Percentiles rank a stretch among this genome's conserved stretches.
phyloP scores from a whole-genome alignment of 2,888 invertebrate genomes.

The Torymus auratus region DNA sequence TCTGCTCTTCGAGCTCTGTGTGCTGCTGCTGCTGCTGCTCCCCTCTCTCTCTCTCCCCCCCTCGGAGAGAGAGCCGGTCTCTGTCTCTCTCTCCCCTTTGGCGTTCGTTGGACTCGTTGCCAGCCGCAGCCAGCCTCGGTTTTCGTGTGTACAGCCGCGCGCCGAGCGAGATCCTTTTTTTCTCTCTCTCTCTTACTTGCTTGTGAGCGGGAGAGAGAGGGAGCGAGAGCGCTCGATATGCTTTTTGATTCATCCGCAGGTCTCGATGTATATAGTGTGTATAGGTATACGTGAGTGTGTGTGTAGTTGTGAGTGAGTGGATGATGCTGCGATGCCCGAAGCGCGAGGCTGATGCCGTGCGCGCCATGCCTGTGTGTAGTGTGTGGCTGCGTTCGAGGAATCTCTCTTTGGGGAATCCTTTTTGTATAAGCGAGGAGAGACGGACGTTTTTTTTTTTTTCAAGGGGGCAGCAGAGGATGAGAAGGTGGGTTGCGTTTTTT shows the following conservation, averaged over 20 bases:
- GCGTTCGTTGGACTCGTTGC: conserved; percentile 51
- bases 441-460: neutral
- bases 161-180: conserved; percentile 39
- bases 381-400: conserved; percentile 34
- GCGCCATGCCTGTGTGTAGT: neutral
- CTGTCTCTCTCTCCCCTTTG: conserved; percentile 47
- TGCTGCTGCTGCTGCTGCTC: too few relatives aligned
- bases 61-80: conserved; percentile 8
- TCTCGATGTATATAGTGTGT: neutral
- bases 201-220: conserved; percentile 21
- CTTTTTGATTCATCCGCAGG: conserved; percentile 53
- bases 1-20: neutral
- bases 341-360: too few relatives aligned
- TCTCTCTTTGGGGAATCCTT: neutral
- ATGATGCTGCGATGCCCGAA: too few relatives aligned
- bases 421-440: neutral
- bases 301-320: too few relatives aligned
- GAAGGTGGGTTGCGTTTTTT: too few relatives aligned
- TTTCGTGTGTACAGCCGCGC: conserved; percentile 42
- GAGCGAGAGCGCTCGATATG: conserved; percentile 31
- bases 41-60: conserved; percentile 24
- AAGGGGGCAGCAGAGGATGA: too few relatives aligned
- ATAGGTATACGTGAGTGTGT: too few relatives aligned
- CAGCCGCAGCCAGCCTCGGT: conserved; percentile 41
- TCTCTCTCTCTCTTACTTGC: too few relatives aligned